Evolutionary conservation across 2,888 invertebrate genomes (phyloP).

Genomic region (Copidosoma aretas): DNA sequence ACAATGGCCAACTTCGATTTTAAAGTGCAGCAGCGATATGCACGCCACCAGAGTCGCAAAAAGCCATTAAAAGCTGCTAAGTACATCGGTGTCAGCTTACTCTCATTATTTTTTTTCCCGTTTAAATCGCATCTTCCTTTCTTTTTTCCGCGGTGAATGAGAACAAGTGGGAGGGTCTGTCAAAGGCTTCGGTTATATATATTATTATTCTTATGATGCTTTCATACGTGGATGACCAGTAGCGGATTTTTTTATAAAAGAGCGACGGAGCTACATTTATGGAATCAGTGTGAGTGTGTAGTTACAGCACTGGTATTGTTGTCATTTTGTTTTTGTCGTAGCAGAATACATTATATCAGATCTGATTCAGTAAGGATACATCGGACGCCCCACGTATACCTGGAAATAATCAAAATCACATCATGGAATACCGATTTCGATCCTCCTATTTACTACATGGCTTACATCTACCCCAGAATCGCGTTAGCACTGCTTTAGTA

Average conservation of each 20-base stretch:
- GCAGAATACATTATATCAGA: too few species aligned
- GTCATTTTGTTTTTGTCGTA: too few species aligned
- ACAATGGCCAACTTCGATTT: constrained; percentile 12
- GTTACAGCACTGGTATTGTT: too few species aligned
- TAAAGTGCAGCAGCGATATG: neutral
- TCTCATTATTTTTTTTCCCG: constrained; percentile 11
- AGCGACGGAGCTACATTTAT: neutral
- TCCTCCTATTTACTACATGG: too few species aligned
- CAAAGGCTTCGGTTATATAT: neutral
- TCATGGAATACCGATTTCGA: too few species aligned
- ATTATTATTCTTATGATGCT: neutral
- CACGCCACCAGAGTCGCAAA: constrained; percentile 15
- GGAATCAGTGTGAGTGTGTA: too few species aligned
- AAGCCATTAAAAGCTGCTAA: constrained; percentile 19
- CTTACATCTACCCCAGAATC: too few species aligned
- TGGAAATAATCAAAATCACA: too few species aligned
- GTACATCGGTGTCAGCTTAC: constrained; percentile 1
- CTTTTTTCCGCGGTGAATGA: neutral
- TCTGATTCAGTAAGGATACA: too few species aligned
- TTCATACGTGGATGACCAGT: neutral
- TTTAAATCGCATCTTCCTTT: neutral
- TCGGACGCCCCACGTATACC: too few species aligned
- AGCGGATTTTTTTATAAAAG: neutral
- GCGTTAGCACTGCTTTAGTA: too few species aligned
- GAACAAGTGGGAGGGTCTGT: neutral